Conservation (phyloP, 2,888 invertebrate genomes). For the Pollenia labialis region DNA sequence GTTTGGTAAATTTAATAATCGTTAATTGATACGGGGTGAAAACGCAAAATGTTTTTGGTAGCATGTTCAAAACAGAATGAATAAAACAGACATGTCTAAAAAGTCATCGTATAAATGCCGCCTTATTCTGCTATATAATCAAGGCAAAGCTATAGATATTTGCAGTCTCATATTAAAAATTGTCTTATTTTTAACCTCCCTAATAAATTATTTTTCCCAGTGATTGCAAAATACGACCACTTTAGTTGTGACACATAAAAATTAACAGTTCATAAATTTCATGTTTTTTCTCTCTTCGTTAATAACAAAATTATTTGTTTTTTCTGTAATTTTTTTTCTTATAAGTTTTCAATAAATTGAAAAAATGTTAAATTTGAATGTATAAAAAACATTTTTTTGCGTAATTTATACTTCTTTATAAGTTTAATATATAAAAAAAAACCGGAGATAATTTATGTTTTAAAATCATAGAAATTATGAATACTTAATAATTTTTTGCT, state of each 20-base stretch:
- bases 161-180: too few relatives aligned
- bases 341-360: slow-evolving; percentile 39
- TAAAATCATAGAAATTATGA: slow-evolving; percentile 53
- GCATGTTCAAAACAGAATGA: too few relatives aligned
- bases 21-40: too few relatives aligned
- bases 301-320: slow-evolving; percentile 59
- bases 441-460: slow-evolving; percentile 54
- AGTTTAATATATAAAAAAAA: slow-evolving; percentile 2
- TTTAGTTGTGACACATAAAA: slow-evolving; percentile 69
- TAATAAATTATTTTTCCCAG: slow-evolving; percentile 24
- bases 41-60: too few relatives aligned
- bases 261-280: slow-evolving; percentile 70
- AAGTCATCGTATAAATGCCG: too few relatives aligned
- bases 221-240: slow-evolving; percentile 65
- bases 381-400: slow-evolving; percentile 19
- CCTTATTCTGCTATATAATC: too few relatives aligned
- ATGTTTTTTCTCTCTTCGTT: neutral
- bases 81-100: too few relatives aligned
- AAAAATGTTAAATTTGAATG: slow-evolving; percentile 20
- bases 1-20: too few relatives aligned
- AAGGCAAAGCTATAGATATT: too few relatives aligned
- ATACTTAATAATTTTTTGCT: slow-evolving; percentile 58
- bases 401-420: slow-evolving; percentile 62
- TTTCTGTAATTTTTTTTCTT: neutral
- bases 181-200: neutral